Percentiles rank a stretch among this genome's conserved stretches.
Conservation (phyloP, 2,888 invertebrate genomes). For the Biston betularia region DNA sequence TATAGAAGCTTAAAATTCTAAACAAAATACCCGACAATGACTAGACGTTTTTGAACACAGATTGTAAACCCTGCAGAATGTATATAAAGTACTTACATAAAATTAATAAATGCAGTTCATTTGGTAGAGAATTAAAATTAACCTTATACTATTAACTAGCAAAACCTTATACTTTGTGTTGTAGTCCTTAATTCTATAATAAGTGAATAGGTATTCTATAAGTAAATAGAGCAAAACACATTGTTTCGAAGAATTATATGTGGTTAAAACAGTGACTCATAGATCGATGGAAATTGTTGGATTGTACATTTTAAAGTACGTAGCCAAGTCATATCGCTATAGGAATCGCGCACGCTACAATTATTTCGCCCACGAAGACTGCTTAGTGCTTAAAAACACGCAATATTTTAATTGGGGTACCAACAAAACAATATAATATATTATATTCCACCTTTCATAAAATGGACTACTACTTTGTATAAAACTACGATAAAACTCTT, state of each 20-base stretch:
- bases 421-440: constrained; percentile 32
- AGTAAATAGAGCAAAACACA: constrained; percentile 48
- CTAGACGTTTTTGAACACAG: constrained; percentile 67
- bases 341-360: constrained; percentile 45
- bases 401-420: constrained; percentile 42
- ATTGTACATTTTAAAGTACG: constrained; percentile 45
- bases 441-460: constrained; percentile 23
- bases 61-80: constrained; percentile 66
- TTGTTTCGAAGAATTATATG: constrained; percentile 48
- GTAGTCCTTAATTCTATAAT: constrained; percentile 46
- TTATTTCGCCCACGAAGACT: constrained; percentile 42
- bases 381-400: constrained; percentile 42
- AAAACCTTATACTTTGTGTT: constrained; percentile 37
- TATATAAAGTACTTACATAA: constrained; percentile 42
- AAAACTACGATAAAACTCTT: constrained; percentile 44
- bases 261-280: constrained; percentile 47
- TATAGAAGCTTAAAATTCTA: constrained; percentile 21
- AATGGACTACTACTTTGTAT: constrained; percentile 42
- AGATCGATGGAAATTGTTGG: constrained; percentile 43
- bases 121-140: constrained; percentile 28
- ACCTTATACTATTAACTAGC: constrained; percentile 22
- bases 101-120: constrained; percentile 47
- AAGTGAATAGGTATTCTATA: constrained; percentile 29
- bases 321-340: constrained; percentile 39
- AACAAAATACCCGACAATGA: constrained; percentile 50